These are phyloP conservation scores for Tenthredo scrophulariae DNA, from an alignment of 2,888 invertebrate species.

Conservation along the genomic window DNA sequence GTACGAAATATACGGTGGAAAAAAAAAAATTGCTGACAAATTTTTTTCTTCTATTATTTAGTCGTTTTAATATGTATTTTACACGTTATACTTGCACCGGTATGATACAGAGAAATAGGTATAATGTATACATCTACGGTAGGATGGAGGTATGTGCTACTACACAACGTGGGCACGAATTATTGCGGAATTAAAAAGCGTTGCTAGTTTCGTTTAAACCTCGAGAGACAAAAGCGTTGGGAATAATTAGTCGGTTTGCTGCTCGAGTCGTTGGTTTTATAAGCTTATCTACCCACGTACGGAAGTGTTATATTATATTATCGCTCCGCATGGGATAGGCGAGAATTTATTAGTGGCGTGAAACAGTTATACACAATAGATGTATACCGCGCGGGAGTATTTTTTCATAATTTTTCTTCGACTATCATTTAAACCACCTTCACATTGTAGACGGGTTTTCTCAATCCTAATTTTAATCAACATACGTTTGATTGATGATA, in stretches of 20 bases:
- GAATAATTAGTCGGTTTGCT: slow-evolving; percentile 12
- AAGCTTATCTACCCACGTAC: slow-evolving; percentile 15
- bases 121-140: background rate
- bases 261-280: background rate
- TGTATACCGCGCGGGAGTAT: background rate
- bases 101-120: background rate
- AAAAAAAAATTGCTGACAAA: background rate
- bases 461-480: background rate
- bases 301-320: background rate
- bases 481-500: too few species aligned
- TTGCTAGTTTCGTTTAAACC: slow-evolving; percentile 5
- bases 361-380: background rate
- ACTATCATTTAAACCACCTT: background rate
- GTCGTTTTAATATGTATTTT: background rate
- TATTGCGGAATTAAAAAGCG: slow-evolving; percentile 26
- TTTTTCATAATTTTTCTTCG: background rate
- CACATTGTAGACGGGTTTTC: background rate
- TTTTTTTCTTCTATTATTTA: slow-evolving; percentile 2
- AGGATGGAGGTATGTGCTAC: background rate
- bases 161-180: slow-evolving; percentile 9
- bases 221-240: slow-evolving; percentile 9
- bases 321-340: background rate
- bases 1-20: background rate
- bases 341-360: background rate
- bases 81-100: background rate